Base-by-base conservation (phyloP, 2,113 vertebrate genomes). In the Grammomys dolichurus region DNA sequence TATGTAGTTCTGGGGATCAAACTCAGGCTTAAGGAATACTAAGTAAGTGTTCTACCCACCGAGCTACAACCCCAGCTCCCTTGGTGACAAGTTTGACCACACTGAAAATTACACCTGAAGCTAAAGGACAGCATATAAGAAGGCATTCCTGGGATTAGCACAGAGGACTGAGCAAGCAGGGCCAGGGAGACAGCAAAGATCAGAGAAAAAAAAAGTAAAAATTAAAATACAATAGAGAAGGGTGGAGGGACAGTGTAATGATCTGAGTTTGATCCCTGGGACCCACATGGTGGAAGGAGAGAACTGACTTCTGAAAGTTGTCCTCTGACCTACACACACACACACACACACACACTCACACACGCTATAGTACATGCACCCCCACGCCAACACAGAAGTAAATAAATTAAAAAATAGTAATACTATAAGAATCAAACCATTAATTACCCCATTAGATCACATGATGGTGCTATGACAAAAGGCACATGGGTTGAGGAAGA, bases 131-230 rank as follows among this genome's bases (percentile, higher is more conserved):
- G 9, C 40, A 31, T 12, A 12, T 43, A 24, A 84, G 90, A 73
- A 43, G 58, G 40, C 17, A 7, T 16, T 70, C 43, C 24, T 9
- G 1, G 43, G 13, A 36, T 19, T 73, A 85, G 69, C 10, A 20
- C 48, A 69, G 65, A 75, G 76, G 31, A 81, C 43, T 17, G 63
- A 91, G 7, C 58, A 17, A 58, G 36, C 33, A n/a, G 58, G 0
- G 5, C 7, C 19, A 0, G 0, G 33, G n/a, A 17, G 20, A 22
- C 7, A 48, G 28, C 40, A 54, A 65, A 36, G 31, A 48, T 36
- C 40, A 20, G 33, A 36, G 67, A 28, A 69, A 40, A 73, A 72
- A 10, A 76, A 46, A 76, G 60, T 8, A 26, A 76, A 40, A 40
- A n/a, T 17, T 14, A 40, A 36, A 73, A 40, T 43, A 77, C 46